Percentiles rank a stretch among this genome's conserved stretches.
phyloP scores from a whole-genome alignment of 2,888 invertebrate genomes.

The Hedychridium roseum region DNA sequence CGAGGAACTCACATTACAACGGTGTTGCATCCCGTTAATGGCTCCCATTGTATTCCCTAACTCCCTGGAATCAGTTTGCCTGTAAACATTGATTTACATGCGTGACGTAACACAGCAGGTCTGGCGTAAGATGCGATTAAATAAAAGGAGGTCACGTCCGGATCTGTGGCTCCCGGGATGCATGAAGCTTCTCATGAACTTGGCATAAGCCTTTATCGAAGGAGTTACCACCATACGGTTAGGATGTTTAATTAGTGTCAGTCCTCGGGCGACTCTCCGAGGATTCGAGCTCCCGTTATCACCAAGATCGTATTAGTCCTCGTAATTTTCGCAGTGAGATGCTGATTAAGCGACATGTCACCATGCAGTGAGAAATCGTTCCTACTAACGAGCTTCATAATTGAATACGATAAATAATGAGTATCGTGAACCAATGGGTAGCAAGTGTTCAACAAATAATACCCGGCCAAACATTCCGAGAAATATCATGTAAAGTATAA shows the following conservation, averaged over 20 bases:
- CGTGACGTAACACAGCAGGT: too few relatives aligned
- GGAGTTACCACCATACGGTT: slow-evolving; percentile 12
- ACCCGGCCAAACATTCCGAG: too few relatives aligned
- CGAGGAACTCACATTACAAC: too few relatives aligned
- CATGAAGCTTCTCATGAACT: slow-evolving; percentile 1
- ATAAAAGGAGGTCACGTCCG: slow-evolving; percentile 16
- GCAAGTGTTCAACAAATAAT: too few relatives aligned
- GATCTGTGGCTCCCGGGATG: not conserved
- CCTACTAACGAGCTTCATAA: slow-evolving; percentile 1
- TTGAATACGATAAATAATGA: too few relatives aligned
- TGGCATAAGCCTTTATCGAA: slow-evolving; percentile 23
- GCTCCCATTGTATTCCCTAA: too few relatives aligned
- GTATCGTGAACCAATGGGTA: too few relatives aligned
- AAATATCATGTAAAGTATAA: too few relatives aligned
- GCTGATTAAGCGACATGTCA: slow-evolving; percentile 15
- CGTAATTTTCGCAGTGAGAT: slow-evolving; percentile 16
- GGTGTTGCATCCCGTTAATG: too few relatives aligned
- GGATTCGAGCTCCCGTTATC: slow-evolving; percentile 17
- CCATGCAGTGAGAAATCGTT: slow-evolving; percentile 5
- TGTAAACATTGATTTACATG: too few relatives aligned
- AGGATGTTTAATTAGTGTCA: slow-evolving; percentile 33
- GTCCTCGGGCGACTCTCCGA: slow-evolving; percentile 14
- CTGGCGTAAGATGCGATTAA: slow-evolving; percentile 23
- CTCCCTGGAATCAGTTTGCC: too few relatives aligned
- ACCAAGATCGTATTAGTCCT: slow-evolving; percentile 14